Percentiles rank a stretch among this genome's conserved stretches.
Evolutionary conservation across 2,888 invertebrate species (phyloP).

Genomic region (Isoperla grammatica): DNA sequence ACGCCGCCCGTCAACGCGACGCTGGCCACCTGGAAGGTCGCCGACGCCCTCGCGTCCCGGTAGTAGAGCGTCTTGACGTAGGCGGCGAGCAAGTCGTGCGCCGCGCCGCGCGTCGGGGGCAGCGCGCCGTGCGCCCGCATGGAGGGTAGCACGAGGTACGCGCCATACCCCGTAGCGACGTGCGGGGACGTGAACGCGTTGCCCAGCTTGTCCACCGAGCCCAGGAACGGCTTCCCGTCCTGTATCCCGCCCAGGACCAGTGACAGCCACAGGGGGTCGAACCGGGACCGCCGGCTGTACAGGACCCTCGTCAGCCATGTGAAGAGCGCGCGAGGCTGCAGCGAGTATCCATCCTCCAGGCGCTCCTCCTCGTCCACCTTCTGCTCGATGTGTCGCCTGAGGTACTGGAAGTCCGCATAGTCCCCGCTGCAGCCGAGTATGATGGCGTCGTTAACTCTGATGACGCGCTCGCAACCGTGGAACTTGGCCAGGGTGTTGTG

Average conservation of each 20-base stretch:
- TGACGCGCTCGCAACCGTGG: constrained; percentile 74
- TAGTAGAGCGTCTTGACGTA: constrained; percentile 88
- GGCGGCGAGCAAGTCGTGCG: constrained; percentile 59
- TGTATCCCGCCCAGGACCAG: constrained; percentile 90
- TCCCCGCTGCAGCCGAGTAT: constrained; percentile 91
- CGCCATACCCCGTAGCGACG: constrained; percentile 84
- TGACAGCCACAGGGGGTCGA: constrained; percentile 96
- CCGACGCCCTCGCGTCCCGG: constrained; percentile 61
- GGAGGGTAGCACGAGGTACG: constrained; percentile 83
- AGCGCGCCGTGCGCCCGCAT: constrained; percentile 68
- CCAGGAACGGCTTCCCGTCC: constrained; percentile 67
- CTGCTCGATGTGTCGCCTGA: constrained; percentile 76
- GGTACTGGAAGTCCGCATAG: constrained; percentile 93
- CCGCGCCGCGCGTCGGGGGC: constrained; percentile 45
- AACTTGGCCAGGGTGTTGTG: constrained; percentile 92
- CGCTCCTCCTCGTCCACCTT: constrained; percentile 90
- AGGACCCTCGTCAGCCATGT: constrained; percentile 93
- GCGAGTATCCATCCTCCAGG: constrained; percentile 76
- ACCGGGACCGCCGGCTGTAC: constrained; percentile 84
- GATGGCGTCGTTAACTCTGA: constrained; percentile 84
- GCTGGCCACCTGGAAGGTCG: too few species aligned
- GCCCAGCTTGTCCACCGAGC: constrained; percentile 90
- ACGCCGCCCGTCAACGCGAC: too few species aligned
- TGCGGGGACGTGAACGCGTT: constrained; percentile 81
- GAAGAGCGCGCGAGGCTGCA: constrained; percentile 87